Evolutionary conservation across 1,140 invertebrate genomes (phyloP).

Genomic region (Philotrypesis tridentata): DNA sequence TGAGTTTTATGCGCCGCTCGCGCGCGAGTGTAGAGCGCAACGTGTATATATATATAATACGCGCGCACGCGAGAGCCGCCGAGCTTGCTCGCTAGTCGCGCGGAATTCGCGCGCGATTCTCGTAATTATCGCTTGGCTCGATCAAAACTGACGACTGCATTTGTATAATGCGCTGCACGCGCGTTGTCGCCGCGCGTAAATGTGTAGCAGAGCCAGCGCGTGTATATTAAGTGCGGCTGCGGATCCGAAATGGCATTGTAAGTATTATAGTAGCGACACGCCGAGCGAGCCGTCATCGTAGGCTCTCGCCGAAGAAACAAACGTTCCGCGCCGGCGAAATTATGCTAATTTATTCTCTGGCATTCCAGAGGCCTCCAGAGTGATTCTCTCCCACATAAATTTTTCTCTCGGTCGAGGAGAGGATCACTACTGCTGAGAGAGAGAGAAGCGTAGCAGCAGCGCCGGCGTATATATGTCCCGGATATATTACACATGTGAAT

Average conservation of each 20-base stretch:
- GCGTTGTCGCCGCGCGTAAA: too few species aligned
- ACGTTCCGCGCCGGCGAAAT: constrained; percentile 43
- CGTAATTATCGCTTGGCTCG: not conserved
- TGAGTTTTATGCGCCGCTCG: constrained; percentile 33
- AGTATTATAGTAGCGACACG: constrained; percentile 4
- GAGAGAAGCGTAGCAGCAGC: not conserved
- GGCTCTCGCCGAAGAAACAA: constrained; percentile 19
- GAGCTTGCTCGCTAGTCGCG: too few species aligned
- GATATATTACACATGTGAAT: not conserved
- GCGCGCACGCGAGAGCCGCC: constrained; percentile 26
- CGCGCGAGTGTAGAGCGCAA: constrained; percentile 5
- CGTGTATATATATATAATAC: too few species aligned
- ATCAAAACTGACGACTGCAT: not conserved
- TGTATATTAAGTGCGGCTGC: too few species aligned
- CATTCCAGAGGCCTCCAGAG: constrained; percentile 37
- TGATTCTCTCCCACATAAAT: constrained; percentile 51
- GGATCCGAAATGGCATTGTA: not conserved
- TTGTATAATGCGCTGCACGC: not conserved
- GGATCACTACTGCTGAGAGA: not conserved
- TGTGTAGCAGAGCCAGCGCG: not conserved
- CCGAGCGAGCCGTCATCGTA: not conserved
- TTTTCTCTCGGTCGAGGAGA: constrained; percentile 26
- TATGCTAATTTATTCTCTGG: constrained; percentile 50
- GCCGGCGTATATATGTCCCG: not conserved
- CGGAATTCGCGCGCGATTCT: not conserved